Conservation (phyloP, 2,888 invertebrate genomes). For the Heteromyza rotundicornis region DNA sequence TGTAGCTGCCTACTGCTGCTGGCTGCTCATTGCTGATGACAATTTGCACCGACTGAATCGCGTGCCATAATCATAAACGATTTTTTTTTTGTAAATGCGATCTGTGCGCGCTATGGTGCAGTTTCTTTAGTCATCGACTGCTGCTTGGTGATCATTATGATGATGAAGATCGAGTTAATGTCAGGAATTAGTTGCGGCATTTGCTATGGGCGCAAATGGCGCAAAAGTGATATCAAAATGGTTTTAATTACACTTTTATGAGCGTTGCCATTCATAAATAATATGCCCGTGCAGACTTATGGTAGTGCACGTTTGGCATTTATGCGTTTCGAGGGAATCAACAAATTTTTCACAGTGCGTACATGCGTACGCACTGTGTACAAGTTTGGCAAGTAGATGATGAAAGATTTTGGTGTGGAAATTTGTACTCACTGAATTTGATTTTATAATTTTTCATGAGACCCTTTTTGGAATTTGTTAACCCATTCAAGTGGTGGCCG, state of each 20-base stretch:
- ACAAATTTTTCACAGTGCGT: no score
- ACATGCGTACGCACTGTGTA: no score
- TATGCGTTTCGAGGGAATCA: no score
- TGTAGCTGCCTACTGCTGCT: constrained; percentile 8
- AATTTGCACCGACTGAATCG: constrained; percentile 44
- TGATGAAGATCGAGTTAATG: constrained; percentile 21
- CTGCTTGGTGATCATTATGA: constrained; percentile 4
- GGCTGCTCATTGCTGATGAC: constrained; percentile 31
- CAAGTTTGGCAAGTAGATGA: no score
- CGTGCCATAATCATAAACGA: constrained; percentile 46
- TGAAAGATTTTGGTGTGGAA: no score
- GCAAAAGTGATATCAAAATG: constrained; percentile 17
- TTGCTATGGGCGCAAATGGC: not conserved
- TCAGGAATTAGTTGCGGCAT: constrained; percentile 23
- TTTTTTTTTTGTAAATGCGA: constrained; percentile 18
- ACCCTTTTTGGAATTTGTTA: no score
- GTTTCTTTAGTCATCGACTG: no score
- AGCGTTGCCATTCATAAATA: not conserved
- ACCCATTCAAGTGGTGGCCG: no score
- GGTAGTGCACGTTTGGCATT: not conserved
- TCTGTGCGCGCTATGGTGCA: no score
- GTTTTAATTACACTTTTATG: constrained; percentile 26
- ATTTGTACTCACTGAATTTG: no score
- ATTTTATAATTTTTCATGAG: no score
- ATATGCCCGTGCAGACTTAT: not conserved